A percentile compares a stretch with the other conserved stretches of the same genome.
These are phyloP conservation scores for Gryllus bimaculatus DNA, from an alignment of 1,140 invertebrate species.

Conservation along the genomic window DNA sequence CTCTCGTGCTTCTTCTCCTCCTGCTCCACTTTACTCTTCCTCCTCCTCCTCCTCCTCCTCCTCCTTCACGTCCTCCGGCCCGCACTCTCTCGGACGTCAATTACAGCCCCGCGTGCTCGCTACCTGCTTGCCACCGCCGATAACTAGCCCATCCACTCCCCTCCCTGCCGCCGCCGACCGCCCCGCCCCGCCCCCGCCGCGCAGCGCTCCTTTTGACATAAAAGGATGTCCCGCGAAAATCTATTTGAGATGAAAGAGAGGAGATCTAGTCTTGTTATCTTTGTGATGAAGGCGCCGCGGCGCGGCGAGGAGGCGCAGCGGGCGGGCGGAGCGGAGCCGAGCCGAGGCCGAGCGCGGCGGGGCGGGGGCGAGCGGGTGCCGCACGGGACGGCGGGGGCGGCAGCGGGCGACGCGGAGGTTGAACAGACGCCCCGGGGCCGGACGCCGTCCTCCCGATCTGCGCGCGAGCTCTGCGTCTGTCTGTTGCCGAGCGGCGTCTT, in stretches of 20 bases:
- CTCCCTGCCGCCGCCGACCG: no score
- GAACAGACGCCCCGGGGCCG: neutral
- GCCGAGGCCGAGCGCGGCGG: no score
- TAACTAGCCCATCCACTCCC: neutral
- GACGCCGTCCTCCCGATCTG: neutral
- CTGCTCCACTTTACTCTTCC: neutral
- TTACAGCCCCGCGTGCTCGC: neutral
- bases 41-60: no score
- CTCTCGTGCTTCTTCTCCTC: neutral
- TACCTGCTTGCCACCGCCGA: neutral
- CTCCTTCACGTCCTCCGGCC: neutral
- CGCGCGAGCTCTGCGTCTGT: no score
- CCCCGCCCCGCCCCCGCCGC: no score
- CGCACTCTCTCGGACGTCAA: neutral
- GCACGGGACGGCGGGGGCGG: no score
- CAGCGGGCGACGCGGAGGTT: neutral
- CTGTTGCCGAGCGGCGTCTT: neutral
- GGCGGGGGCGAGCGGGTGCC: no score
- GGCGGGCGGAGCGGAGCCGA: no score
- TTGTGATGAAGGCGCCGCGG: neutral
- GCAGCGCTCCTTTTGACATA: neutral
- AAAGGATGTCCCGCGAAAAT: neutral
- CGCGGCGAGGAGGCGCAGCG: neutral
- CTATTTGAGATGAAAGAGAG: conserved; percentile 1
- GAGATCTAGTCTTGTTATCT: neutral